Percentiles rank a stretch among this genome's conserved stretches.
These are phyloP conservation scores for Epinephelus lanceolatus DNA, from an alignment of 2,113 vertebrate genomes.

Conservation along the genomic window DNA sequence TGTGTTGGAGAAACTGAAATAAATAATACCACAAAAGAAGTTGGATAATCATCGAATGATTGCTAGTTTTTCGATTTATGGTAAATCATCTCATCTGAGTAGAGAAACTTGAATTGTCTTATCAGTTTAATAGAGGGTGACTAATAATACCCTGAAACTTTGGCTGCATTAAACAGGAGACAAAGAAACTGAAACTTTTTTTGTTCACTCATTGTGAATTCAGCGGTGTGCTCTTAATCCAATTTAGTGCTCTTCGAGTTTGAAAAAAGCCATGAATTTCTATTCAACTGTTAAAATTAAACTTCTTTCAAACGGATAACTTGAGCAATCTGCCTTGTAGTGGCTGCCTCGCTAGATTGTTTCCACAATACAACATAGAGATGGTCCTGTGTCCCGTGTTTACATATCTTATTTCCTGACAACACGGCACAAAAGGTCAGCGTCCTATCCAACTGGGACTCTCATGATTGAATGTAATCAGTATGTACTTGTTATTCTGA, in stretches of 20 bases:
- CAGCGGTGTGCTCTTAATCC: conserved; percentile 66
- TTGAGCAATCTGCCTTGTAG: conserved; percentile 60
- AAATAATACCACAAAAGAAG: conserved; percentile 54
- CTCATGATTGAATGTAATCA: conserved; percentile 89
- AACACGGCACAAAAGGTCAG: conserved; percentile 88
- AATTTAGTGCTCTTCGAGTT: conserved; percentile 62
- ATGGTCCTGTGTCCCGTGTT: conserved; percentile 60
- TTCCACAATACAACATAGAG: conserved; percentile 78
- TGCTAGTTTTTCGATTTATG: conserved; percentile 23
- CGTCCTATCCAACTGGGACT: conserved; percentile 84
- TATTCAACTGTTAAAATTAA: conserved; percentile 73
- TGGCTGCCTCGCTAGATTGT: conserved; percentile 78
- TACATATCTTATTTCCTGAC: conserved; percentile 82
- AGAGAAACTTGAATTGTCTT: conserved; percentile 39
- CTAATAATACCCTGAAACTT: conserved; percentile 36
- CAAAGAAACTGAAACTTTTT: conserved; percentile 64
- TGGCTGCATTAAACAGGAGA: conserved; percentile 37
- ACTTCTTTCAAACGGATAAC: conserved; percentile 77
- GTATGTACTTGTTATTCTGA: conserved; percentile 89
- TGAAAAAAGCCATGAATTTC: conserved; percentile 64
- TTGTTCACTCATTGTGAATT: conserved; percentile 71
- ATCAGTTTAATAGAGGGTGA: conserved; percentile 39
- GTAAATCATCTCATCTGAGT: conserved; percentile 38
- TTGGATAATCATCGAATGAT: conserved; percentile 50
- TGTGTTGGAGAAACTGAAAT: conserved; percentile 48